A percentile compares a stretch with the other conserved stretches of the same genome.
Conservation (phyloP, 2,113 vertebrate species). For the Chaetura pelagica region DNA sequence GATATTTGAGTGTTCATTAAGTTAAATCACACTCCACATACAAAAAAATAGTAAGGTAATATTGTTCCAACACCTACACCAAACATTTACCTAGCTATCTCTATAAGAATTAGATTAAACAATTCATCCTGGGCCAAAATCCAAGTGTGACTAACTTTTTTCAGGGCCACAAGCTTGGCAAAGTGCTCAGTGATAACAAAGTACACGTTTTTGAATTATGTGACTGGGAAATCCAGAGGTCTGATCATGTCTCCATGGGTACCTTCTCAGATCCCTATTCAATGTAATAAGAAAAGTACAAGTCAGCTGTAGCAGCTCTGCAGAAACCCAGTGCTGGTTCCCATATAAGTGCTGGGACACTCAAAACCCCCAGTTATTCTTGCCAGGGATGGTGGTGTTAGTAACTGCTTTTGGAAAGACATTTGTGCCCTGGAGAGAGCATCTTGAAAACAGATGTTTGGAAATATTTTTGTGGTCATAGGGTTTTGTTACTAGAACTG, state of each 20-base stretch:
- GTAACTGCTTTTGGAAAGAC: background rate
- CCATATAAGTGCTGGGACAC: rapidly evolving
- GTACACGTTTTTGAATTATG: background rate
- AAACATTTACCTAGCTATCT: background rate
- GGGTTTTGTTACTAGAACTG: background rate
- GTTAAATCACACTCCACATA: background rate
- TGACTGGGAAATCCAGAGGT: background rate
- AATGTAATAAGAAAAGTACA: background rate
- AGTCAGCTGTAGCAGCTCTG: background rate
- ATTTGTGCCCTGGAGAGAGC: background rate
- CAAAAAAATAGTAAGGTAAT: background rate
- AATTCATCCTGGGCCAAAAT: background rate
- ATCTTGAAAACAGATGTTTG: background rate
- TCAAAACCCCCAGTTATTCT: background rate
- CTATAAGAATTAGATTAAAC: background rate
- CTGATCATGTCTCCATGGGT: background rate
- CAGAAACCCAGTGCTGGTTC: background rate
- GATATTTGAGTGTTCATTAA: rapidly evolving
- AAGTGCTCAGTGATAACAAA: background rate
- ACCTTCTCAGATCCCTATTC: background rate
- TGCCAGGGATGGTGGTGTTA: too few relatives aligned
- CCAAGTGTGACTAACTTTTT: background rate
- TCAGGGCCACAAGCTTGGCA: background rate
- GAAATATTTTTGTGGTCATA: background rate
- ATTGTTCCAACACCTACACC: background rate